These are phyloP conservation scores for Drosophila mayaguana DNA, from an alignment of 2,888 invertebrate genomes.

Conservation along the genomic window DNA sequence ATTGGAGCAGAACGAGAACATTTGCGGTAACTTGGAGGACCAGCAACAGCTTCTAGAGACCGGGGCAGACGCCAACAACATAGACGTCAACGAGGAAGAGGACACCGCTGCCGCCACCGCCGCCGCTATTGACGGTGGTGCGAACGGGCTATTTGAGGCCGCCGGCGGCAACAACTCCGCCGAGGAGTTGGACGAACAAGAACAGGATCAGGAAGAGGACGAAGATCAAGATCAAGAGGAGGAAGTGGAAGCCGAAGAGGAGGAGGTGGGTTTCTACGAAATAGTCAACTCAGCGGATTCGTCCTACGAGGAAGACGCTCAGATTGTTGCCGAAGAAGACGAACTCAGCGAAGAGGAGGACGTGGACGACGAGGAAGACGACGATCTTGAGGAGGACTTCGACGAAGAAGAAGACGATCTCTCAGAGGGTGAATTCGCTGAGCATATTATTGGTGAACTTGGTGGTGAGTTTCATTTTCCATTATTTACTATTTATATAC, in stretches of 20 bases:
- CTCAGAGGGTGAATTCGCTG: conserved; percentile 75
- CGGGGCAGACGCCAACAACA: not conserved
- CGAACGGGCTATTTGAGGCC: not conserved
- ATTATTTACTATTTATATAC: not conserved
- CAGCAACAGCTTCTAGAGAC: conserved; percentile 4
- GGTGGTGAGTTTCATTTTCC: conserved; percentile 68
- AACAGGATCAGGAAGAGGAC: conserved; percentile 45
- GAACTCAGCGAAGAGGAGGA: conserved; percentile 74
- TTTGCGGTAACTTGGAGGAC: conserved; percentile 39
- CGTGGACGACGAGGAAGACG: conserved; percentile 67
- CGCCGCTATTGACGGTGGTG: conserved; percentile 8
- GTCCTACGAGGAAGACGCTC: conserved; percentile 74
- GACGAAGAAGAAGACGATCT: conserved; percentile 67
- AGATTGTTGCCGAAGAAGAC: conserved; percentile 78
- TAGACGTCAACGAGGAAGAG: not conserved
- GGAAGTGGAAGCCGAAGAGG: conserved; percentile 61
- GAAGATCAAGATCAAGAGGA: conserved; percentile 64
- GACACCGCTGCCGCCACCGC: not conserved
- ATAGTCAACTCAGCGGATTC: conserved; percentile 76
- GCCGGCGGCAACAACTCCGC: conserved; percentile 14
- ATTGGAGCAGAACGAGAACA: conserved; percentile 28
- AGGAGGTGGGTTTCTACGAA: conserved; percentile 73
- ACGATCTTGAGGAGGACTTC: conserved; percentile 71
- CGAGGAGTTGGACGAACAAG: conserved; percentile 26
- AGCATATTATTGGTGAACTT: conserved; percentile 74